Evolutionary conservation across 2,797 vertebrate species (phyloP).

Genomic region (Girardinus metallicus): DNA sequence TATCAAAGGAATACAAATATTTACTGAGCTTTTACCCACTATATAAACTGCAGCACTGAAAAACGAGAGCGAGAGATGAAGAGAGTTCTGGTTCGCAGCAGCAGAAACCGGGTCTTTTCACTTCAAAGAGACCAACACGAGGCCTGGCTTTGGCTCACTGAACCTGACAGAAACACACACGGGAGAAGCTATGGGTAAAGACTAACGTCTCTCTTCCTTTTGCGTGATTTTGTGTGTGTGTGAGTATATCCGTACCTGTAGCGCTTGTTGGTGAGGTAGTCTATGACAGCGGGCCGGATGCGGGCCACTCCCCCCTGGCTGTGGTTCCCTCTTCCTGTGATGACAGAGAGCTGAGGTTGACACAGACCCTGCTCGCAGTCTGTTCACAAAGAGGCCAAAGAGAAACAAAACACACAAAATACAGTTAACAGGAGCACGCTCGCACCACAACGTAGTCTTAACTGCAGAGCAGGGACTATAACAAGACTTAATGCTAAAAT

Average conservation of each 20-base stretch:
- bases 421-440: slow-evolving; percentile 11
- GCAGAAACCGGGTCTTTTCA: slow-evolving; percentile 55
- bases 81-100: slow-evolving; percentile 63
- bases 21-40: not conserved
- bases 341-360: slow-evolving; percentile 90
- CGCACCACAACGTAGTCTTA: not conserved
- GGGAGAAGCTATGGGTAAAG: slow-evolving; percentile 35
- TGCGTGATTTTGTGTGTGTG: not conserved
- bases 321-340: slow-evolving; percentile 98
- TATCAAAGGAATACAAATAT: not conserved
- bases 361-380: slow-evolving; percentile 89
- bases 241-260: slow-evolving; percentile 83
- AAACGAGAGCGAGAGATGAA: not conserved
- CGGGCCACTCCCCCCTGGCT: slow-evolving; percentile 96
- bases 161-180: slow-evolving; percentile 82
- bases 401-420: slow-evolving; percentile 25
- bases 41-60: slow-evolving; percentile 6
- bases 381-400: slow-evolving; percentile 67
- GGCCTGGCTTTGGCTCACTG: slow-evolving; percentile 90
- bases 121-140: slow-evolving; percentile 88
- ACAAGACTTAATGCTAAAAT: not conserved
- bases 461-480: not conserved
- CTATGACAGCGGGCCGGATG: slow-evolving; percentile 94
- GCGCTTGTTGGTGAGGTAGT: slow-evolving; percentile 92
- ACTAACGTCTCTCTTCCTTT: slow-evolving; percentile 17